Evolutionary conservation across 2,797 vertebrate species (phyloP), one percentile per base, ranked within the genome.

Genomic region (Anas capensis): DNA sequence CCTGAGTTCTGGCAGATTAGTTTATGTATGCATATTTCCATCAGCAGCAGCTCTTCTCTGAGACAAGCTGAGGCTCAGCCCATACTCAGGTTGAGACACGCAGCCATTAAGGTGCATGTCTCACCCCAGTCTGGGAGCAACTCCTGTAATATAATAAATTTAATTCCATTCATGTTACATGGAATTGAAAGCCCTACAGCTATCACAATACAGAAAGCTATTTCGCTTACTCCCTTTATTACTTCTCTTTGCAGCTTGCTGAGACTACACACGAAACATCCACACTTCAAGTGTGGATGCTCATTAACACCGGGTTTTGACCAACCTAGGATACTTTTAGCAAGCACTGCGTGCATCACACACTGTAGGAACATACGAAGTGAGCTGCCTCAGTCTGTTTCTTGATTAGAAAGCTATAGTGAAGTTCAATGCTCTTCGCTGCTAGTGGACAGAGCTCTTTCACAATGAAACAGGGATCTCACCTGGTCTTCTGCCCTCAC

Each of bases 401-500:
- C 60, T 90, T 40, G 6, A 75, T 42, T 49, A 15, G 54, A 40
- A 81, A n/a, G 4, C 17, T 11, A 56, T 1, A 34, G 15, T 46
- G 6, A 94, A 82, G 12, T 51, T 92, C 58, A 84, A 3, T 76
- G 20, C 21, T 70, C 49, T 68, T 31, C 46, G 71, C 16, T 90
- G 36, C 17, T 33, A 73, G 73, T n/a, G 34, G 42, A 53, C 38
- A 71, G 14, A 65, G 34, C 29, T 34, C 49, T 46, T 54, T 46
- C 14, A 56, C 26, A 56, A 42, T 1, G 6, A 81, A 81, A 81
- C 12, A 56, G 38, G 7, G 29, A 34, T n/a, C 91, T 97, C 85
- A 99, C 99, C 99, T 99, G 99, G 80, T 99, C 99, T 96, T 99
- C 99, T 42, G 99, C 99, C 85, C 99, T 98, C 95, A 99, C 99